Evolutionary conservation across 1,140 invertebrate species (phyloP), one percentile per base, ranked within the genome.

Genomic region (Temnothorax longispinosus): DNA sequence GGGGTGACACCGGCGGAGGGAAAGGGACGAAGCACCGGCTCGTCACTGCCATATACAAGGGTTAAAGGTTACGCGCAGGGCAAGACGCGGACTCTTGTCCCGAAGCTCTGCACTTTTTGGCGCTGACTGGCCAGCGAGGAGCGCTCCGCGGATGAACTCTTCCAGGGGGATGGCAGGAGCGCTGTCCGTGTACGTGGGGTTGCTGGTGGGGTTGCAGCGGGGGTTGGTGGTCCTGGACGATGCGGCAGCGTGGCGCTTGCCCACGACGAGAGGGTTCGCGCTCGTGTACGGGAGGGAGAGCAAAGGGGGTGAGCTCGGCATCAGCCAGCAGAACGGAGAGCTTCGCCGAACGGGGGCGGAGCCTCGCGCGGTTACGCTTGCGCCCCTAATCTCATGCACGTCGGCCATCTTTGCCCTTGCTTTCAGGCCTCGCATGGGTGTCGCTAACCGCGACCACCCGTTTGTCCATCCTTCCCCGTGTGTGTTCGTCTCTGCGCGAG

Each of bases 331-430:
- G 72, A 81, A 88, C 78, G 81, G 86, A 89, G 81, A 88, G 88
- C 81, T 80, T 82, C 52, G 86, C 56, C 88, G 86, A 56, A 81
- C 81, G 77, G 87, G 88, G 94, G 94, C 93, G 93, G 94, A 90
- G 93, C 82, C 56, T 76, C 54, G 52, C 80, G 75, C 74, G 88
- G 72, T 67, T 56, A 91, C 94, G 93, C 94, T 75, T 91, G 93
- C 94, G 93, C 88, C 69, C 69, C 77, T 78, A 47, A 62, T 89
- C 67, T 74, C 56, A 75, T 64, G 74, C 72, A 8, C 47, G 91
- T 91, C 94, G 93, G 94, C 94, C 94, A 94, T 95, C 93, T 94
- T 94, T 92, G 87, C 74, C 85, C 75, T 90, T 87, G 87, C 89
- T 80, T 78, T 74, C 77, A 85, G 52, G 80, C 72, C 75, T 78